These are phyloP conservation scores for Setophaga coronata DNA, from an alignment of 2,113 vertebrate species.

Conservation along the genomic window DNA sequence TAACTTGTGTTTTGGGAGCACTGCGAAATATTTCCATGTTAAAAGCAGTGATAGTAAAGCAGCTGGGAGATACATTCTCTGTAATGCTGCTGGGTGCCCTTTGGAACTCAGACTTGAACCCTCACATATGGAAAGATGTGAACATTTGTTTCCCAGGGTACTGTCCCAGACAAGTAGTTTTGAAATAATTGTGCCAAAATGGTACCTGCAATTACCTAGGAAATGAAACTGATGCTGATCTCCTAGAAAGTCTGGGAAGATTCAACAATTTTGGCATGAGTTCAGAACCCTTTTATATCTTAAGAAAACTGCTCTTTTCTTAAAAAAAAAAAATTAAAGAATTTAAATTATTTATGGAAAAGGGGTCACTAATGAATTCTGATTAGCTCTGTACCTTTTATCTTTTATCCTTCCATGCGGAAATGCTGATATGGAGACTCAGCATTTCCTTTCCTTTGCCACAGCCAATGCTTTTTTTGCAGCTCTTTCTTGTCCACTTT, in stretches of 20 bases:
- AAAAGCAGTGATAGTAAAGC: not conserved
- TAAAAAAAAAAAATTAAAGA: not conserved
- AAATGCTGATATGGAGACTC: not conserved
- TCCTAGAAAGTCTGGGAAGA: not conserved
- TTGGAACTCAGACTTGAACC: conserved; percentile 8
- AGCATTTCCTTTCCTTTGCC: not conserved
- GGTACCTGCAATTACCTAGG: not conserved
- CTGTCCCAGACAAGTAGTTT: not conserved
- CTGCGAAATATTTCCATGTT: fast-evolving
- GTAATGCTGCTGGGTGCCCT: not conserved
- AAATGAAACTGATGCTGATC: not conserved
- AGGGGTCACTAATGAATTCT: not conserved
- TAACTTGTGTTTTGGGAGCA: not conserved
- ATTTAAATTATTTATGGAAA: not conserved
- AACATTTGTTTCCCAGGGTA: not conserved
- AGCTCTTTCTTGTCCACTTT: conserved; percentile 11
- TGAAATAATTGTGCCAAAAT: not conserved
- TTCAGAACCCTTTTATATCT: not conserved
- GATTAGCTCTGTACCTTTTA: not conserved
- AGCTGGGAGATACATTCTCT: not conserved
- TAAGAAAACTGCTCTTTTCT: not conserved
- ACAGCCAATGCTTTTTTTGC: not conserved
- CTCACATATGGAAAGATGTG: not conserved
- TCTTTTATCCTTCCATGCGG: not conserved
- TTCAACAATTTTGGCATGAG: not conserved